phyloP scores from a whole-genome alignment of 2,113 vertebrate genomes.

The Brachypteracias leptosomus region DNA sequence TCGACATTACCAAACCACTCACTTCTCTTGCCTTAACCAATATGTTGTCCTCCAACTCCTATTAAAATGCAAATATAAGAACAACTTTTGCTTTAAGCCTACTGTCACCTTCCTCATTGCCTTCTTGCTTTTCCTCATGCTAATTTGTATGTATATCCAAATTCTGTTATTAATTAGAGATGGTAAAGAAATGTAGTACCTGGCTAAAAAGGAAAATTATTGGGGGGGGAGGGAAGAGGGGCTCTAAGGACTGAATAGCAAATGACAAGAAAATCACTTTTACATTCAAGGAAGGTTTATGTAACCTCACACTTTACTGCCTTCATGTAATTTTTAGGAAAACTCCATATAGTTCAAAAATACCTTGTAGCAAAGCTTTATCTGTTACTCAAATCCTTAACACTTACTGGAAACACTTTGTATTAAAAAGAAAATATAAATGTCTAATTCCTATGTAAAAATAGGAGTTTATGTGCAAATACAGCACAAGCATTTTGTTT shows the following conservation, averaged over 20 bases:
- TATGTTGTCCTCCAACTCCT: not conserved
- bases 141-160: not conserved
- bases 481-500: not conserved
- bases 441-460: not conserved
- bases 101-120: not conserved
- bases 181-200: not conserved
- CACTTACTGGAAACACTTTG: not conserved
- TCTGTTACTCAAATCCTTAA: not conserved
- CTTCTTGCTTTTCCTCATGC: not conserved
- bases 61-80: not conserved
- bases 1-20: not conserved
- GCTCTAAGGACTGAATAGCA: not conserved
- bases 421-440: not conserved
- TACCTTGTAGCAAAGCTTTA: not conserved
- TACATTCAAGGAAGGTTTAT: not conserved
- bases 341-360: not conserved
- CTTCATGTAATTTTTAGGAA: not conserved
- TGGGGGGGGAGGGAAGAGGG: rapidly evolving
- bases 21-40: not conserved
- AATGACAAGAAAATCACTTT: not conserved
- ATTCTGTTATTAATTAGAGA: not conserved
- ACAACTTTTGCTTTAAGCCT: not conserved
- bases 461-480: not conserved
- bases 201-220: not conserved
- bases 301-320: slow-evolving; percentile 5